Evolutionary conservation across 2,888 invertebrate species (phyloP), one percentile per base, ranked within the genome.

Genomic region (Stomorhina lunata): DNA sequence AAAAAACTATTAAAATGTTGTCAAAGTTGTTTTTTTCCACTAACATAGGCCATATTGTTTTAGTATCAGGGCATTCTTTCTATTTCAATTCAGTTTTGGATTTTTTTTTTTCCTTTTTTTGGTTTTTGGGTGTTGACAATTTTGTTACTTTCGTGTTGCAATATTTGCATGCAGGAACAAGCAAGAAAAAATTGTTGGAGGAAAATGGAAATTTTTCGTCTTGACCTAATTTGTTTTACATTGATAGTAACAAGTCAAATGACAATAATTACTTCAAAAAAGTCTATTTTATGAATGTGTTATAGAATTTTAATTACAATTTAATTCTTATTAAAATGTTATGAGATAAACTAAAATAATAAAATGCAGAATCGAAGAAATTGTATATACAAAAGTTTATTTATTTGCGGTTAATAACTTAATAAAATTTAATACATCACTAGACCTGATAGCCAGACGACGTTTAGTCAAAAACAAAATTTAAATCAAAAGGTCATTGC

Each of bases 1-100:
- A 82, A 82, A 82, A 75, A 65, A 81, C 81, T 75, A 78, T 82
- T 75, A 68, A 68, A 76, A 63, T 71, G 63, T 53, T 75, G 68
- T 80, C 61, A 20, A 73, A 55, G 68, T 63, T 15, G 50, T 61
- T 61, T 48, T 68, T 48, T 29, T 29, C 6, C 37, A n/a, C 69
- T 76, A 59, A 50, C 63, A 45, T 65, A 37, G 78, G 68, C 57
- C 77, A 69, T 78, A 81, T 81, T 81, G 81, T 82, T 75, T 65
- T 69, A 78, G 27, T 81, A 63, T 76, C 55, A 50, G 12, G n/a
- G 37, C n/a, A 43, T 48, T 25, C 43, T 48, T 66, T 37, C 37
- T 72, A 53, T 53, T 53, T 53, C 68, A 68, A 27, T 48, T 57
- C 27, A 68, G 17, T 40, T 29, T 76, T 22, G 2, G 1, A 37